A percentile compares a stretch with the other conserved stretches of the same genome.
phyloP scores from a whole-genome alignment of 2,113 vertebrate genomes.

The Dryoscopus gambensis region DNA sequence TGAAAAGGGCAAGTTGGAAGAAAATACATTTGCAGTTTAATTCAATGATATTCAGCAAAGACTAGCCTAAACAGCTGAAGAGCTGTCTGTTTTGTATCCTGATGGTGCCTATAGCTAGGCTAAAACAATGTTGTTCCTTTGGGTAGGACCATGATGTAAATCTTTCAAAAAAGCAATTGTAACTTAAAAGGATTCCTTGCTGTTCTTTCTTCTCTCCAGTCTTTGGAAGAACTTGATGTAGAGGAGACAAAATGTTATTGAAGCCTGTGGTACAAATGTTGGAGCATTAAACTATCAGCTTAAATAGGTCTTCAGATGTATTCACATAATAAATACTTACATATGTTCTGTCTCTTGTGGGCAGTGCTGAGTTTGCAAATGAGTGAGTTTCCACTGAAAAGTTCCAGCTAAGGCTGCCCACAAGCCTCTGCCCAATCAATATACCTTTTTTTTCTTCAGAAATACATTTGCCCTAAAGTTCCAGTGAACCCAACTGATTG shows the following conservation, averaged over 20 bases:
- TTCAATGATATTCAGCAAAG: not conserved
- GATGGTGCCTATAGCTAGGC: not conserved
- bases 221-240: not conserved
- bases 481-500: not conserved
- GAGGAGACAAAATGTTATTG: not conserved
- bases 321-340: slow-evolving; percentile 1
- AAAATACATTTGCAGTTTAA: not conserved
- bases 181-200: not conserved
- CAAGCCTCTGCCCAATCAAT: not conserved
- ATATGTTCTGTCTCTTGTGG: slow-evolving; percentile 24
- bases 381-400: not conserved
- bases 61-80: not conserved
- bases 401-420: slow-evolving; percentile 1
- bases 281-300: slow-evolving; percentile 14
- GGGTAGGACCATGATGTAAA: not conserved
- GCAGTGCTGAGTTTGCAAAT: slow-evolving; percentile 22
- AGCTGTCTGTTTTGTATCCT: not conserved
- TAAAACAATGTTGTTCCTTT: not conserved
- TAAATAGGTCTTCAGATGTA: slow-evolving; percentile 41
- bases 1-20: not conserved
- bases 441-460: not conserved
- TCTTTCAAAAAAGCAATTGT: not conserved
- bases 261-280: not conserved
- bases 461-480: not conserved
- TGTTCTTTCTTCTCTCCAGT: not conserved